Base-by-base conservation (phyloP, 2,888 invertebrate genomes). In the Chorisops tibialis region DNA sequence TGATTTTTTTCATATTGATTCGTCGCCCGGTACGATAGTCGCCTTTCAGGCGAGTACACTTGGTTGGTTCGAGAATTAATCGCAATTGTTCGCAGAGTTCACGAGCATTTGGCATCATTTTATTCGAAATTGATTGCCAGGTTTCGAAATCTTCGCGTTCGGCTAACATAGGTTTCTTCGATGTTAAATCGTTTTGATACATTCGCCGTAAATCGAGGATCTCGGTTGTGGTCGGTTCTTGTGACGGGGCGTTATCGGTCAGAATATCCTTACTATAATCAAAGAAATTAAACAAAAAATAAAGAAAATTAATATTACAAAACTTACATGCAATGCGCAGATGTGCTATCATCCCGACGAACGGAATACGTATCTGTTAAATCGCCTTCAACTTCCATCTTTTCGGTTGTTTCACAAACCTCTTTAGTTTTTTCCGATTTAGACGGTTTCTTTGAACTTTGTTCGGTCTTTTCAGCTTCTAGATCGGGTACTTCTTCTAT, bases 1-100 rank as follows among this genome's bases (percentile, higher is more conserved):
- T 96, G 59, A 99, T 91, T 69, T 77, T 93, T 48, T 97, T 86
- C 98, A 99, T 99, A 79, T 99, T 99, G 56, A 99, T 90, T 6
- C 99, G 85, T 65, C 95, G 90, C 0, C 99, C 99, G 0, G 96
- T 97, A 56, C 96, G 85, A 78, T 93, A 99, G 78, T 99, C 99
- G 18, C 99, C 99, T 79, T 86, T 92, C 35, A 96, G 81, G 66
- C 95, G 85, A 0, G 96, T 91, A 0, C 96, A 91, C 70, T 93
- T 90, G 0, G 96, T 96, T 0, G 99, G 99, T 75, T 99, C 98
- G 39, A 99, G 79, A 47, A 99, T 92, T 0, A 99, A 83, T 48
- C 99, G 81, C 64, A 99, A 81, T 69, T 96, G 90, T 75, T 99
- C 98, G 68, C 96, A 94, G 37, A 99, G 81, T 68, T 93, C 91